A percentile compares a stretch with the other conserved stretches of the same genome.
Conservation (phyloP, 2,113 vertebrate species). For the Ceyx cyanopectus region DNA sequence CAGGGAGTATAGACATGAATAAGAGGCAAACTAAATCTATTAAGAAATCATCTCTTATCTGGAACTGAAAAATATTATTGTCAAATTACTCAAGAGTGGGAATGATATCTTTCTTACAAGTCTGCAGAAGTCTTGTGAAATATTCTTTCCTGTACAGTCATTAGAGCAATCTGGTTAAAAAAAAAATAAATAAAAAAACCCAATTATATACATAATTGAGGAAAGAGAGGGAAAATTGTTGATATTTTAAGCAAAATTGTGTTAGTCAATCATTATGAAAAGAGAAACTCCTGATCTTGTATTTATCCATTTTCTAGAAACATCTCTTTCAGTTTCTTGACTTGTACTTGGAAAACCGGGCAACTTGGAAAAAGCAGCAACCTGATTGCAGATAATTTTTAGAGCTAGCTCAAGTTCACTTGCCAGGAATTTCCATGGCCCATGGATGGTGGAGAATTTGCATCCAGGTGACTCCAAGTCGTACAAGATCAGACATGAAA, state of each 20-base stretch:
- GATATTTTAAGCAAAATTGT: neutral
- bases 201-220: conserved; percentile 9
- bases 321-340: neutral
- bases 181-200: neutral
- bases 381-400: neutral
- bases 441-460: neutral
- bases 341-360: neutral
- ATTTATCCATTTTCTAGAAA: neutral
- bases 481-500: neutral
- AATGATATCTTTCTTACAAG: neutral
- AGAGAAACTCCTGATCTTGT: neutral
- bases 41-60: neutral
- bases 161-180: neutral
- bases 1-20: neutral
- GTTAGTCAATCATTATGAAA: neutral
- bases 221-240: neutral
- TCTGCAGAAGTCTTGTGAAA: conserved; percentile 16
- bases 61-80: neutral
- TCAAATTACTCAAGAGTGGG: neutral
- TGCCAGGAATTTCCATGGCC: neutral
- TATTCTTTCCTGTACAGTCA: neutral
- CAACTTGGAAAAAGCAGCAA: neutral
- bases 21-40: neutral
- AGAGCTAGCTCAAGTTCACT: neutral
- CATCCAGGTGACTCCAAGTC: neutral